phyloP scores from a whole-genome alignment of 2,113 vertebrate species.

The Monopterus albus region DNA sequence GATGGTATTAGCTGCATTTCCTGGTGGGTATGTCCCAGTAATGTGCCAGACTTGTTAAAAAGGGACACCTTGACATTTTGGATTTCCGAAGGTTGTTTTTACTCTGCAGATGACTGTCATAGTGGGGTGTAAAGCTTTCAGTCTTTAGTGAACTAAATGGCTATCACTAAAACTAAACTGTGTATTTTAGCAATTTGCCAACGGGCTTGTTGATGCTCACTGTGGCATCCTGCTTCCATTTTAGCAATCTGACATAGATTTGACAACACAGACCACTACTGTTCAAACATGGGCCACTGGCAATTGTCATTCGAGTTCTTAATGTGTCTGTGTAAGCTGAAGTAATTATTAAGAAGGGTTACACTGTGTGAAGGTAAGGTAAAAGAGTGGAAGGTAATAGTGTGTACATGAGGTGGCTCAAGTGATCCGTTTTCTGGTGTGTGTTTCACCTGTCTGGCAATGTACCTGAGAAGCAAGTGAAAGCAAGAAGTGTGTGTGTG shows the following conservation, averaged over 20 bases:
- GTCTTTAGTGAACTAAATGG: slow-evolving; percentile 8
- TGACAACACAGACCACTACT: neutral
- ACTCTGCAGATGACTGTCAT: slow-evolving; percentile 22
- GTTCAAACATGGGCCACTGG: neutral
- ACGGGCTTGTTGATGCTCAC: neutral
- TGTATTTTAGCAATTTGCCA: neutral
- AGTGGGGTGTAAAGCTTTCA: neutral
- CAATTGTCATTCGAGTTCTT: slow-evolving; percentile 47
- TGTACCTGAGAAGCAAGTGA: slow-evolving; percentile 54
- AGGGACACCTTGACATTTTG: slow-evolving; percentile 48
- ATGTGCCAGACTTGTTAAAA: slow-evolving; percentile 62
- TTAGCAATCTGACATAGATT: neutral
- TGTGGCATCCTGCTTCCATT: neutral
- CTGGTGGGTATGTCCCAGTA: slow-evolving; percentile 64
- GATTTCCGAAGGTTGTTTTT: slow-evolving; percentile 31
- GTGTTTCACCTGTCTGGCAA: slow-evolving; percentile 70
- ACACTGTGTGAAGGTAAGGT: slow-evolving; percentile 68
- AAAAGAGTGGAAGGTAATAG: slow-evolving; percentile 71
- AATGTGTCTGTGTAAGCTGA: slow-evolving; percentile 58
- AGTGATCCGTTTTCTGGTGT: slow-evolving; percentile 62
- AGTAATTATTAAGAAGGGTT: slow-evolving; percentile 74
- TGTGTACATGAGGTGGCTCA: slow-evolving; percentile 64
- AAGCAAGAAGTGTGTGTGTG: slow-evolving; percentile 45
- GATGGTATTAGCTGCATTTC: slow-evolving; percentile 65
- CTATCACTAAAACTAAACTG: neutral